phyloP scores from a whole-genome alignment of 2,113 vertebrate genomes.

The Sinocyclocheilus maitianheensis region DNA sequence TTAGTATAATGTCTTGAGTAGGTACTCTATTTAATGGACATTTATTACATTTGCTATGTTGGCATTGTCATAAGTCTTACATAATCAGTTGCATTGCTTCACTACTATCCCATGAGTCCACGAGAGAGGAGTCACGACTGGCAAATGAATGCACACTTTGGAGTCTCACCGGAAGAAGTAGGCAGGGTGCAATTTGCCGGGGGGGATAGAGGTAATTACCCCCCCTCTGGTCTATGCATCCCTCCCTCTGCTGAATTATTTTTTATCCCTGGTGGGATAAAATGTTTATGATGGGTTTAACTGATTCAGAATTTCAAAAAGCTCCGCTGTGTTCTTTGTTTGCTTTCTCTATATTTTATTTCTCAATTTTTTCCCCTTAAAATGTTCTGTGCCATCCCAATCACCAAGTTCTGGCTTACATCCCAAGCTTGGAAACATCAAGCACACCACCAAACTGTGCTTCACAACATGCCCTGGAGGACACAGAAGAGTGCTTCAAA shows the following conservation, averaged over 20 bases:
- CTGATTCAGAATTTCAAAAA: too few species aligned
- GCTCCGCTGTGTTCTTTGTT: too few species aligned
- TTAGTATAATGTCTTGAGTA: not conserved
- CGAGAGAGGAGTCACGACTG: not conserved
- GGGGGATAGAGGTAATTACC: too few species aligned
- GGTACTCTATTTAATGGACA: not conserved
- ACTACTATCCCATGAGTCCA: not conserved
- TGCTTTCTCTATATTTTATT: too few species aligned
- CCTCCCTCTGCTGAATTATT: too few species aligned
- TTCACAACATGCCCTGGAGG: not conserved
- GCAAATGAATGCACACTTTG: not conserved
- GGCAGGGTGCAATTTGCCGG: not conserved
- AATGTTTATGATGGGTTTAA: too few species aligned
- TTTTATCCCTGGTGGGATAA: too few species aligned
- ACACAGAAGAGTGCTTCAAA: conserved; percentile 12
- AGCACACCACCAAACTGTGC: not conserved
- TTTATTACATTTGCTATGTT: not conserved
- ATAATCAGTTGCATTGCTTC: not conserved
- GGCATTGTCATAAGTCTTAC: not conserved
- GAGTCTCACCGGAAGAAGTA: not conserved
- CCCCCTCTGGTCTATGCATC: too few species aligned
- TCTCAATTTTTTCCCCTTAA: not conserved
- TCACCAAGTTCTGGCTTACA: not conserved
- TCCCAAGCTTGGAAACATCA: conserved; percentile 22
- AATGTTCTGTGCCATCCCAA: not conserved